Evolutionary conservation across 2,797 vertebrate genomes (phyloP), one percentile per base, ranked within the genome.

Genomic region (Acrossocheilus fasciatus): DNA sequence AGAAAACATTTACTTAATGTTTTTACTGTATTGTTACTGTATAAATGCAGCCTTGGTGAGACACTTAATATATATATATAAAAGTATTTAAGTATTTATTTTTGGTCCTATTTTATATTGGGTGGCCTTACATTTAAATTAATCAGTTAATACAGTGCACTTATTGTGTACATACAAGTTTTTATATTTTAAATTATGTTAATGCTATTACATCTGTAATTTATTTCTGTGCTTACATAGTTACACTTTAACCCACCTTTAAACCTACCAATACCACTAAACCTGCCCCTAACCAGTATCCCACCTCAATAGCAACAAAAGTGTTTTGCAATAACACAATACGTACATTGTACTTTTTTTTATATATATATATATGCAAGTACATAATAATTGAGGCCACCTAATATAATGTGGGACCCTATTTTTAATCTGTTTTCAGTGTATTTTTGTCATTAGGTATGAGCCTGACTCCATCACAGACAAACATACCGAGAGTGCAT

Each of bases 391-490:
- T 59, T n/a, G 23, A n/a, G 54, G 20, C 9, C 54, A 59, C 23
- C 23, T n/a, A n/a, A 59, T 59, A 59, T 59, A 59, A 62, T 12
- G 23, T 59, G 57, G 23, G 23, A n/a, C 7, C 20, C 17, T 4
- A 18, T 69, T 39, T 36, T 39, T 69, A 20, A 68, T 68, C 12
- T 26, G 17, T n/a, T 54, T 57, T 76, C 18, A 12, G 12, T 57
- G 2, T 59, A 41, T 59, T 41, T 78, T 5, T 78, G 23, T 57
- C 36, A n/a, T 36, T 77, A 52, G 4, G 3, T 2, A 17, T 59
- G 12, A 78, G 74, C 34, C 26, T 54, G 30, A 34, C 57, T 54
- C 64, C 66, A 74, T n/a, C 81, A 77, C 77, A 84, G 41, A 20
- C 73, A 83, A 75, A 69, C 70, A 62, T 62, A 72, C 66, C 12